Evolutionary conservation across 2,113 vertebrate species (phyloP).

Genomic region (Deroptyus accipitrinus): DNA sequence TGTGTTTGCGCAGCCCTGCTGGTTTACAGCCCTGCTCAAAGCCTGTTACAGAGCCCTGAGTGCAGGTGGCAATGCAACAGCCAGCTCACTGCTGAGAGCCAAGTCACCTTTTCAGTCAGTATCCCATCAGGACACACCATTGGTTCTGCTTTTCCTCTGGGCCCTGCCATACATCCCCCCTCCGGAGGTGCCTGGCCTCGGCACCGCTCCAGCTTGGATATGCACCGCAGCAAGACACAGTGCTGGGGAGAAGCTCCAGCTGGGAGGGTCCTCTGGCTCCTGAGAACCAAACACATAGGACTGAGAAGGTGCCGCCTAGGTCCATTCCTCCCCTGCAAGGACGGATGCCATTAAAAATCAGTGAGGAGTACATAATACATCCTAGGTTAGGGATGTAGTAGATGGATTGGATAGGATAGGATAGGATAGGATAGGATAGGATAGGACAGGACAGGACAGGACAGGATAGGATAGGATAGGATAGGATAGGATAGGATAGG

Average conservation of each 20-base stretch:
- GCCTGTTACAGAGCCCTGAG: not conserved
- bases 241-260: not conserved
- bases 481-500: not conserved
- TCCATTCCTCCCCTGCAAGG: not conserved
- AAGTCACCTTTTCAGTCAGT: not conserved
- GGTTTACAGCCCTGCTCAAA: not conserved
- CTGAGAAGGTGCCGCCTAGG: not conserved
- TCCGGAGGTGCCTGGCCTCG: accelerated
- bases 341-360: not conserved
- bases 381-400: not conserved
- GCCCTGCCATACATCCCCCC: accelerated
- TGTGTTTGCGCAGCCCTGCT: not conserved
- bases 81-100: not conserved
- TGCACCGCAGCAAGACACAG: not conserved
- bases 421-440: not conserved
- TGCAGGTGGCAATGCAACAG: accelerated
- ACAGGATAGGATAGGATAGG: not conserved
- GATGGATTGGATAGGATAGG: too few relatives aligned
- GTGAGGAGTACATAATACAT: not conserved
- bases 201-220: not conserved
- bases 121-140: accelerated
- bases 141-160: not conserved
- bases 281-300: not conserved
- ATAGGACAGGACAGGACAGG: too few relatives aligned
- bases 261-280: not conserved